Percentiles rank a stretch among this genome's conserved stretches.
Evolutionary conservation across 2,888 invertebrate species (phyloP).

Genomic region (Dendrolimus pini): DNA sequence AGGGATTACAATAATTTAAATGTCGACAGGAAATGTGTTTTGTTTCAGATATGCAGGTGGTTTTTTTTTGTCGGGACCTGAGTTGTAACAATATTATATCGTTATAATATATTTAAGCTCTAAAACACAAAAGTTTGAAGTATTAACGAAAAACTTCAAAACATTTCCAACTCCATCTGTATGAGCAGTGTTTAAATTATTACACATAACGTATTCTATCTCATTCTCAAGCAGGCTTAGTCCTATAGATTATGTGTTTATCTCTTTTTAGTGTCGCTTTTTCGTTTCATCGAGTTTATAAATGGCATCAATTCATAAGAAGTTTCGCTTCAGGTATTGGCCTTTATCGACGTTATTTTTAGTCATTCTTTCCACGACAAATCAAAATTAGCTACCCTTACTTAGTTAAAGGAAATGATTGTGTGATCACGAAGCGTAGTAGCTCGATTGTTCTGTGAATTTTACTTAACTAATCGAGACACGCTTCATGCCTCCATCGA

Average conservation of each 20-base stretch:
- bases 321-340: background rate
- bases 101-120: too few species aligned
- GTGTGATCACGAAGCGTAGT: conserved; percentile 4
- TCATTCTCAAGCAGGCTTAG: background rate
- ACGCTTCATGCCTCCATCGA: background rate
- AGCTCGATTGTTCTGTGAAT: background rate
- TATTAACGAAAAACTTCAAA: too few species aligned
- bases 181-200: too few species aligned
- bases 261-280: background rate
- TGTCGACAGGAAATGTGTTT: too few species aligned
- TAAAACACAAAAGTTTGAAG: too few species aligned
- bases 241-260: background rate
- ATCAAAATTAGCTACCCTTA: conserved; percentile 6
- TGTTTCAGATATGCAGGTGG: too few species aligned
- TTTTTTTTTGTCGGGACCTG: too few species aligned
- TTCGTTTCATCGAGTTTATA: background rate
- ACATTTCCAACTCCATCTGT: too few species aligned
- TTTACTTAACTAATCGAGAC: background rate
- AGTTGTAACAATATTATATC: too few species aligned
- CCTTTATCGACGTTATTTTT: too few species aligned
- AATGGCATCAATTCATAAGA: background rate
- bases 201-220: background rate
- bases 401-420: conserved; percentile 7
- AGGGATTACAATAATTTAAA: too few species aligned
- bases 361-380: background rate